Evolutionary conservation across 2,113 vertebrate genomes (phyloP), one percentile per base, ranked within the genome.

Genomic region (Puffinus mauretanicus): DNA sequence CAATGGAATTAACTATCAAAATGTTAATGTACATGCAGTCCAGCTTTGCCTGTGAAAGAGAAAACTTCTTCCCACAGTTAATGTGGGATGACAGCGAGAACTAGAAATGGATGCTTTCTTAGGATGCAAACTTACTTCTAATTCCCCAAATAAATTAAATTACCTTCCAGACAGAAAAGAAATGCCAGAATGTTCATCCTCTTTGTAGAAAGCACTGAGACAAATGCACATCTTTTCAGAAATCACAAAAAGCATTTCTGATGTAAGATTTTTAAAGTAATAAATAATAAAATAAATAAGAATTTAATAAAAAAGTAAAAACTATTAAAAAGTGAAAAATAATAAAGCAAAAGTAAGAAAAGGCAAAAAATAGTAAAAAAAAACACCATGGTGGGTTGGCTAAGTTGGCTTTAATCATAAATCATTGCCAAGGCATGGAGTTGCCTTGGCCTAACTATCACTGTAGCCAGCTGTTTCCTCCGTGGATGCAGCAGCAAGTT

Each of bases 1-100:
- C 40, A 96, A 80, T 46, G 52, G 65, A 95, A 95, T 91, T 97
- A 95, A 95, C 40, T 72, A 42, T 27, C 61, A 86, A 96, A 94
- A 88, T 92, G 86, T 77, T 91, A 91, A 86, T 65, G 75, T 67
- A 58, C 36, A 61, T 57, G 15, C 62, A 92, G 40, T 18, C 42
- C 62, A 93, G 32, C 7, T 78, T 89, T 81, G 27, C 12, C 72
- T 76, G 13, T 80, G 22, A 82, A 77, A 40, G 9, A 54, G 4
- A 87, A 73, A 15, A 10, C 2, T 8, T 21, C 65, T 38, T 82
- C 84, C 11, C 26, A 25, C 3, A 11, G 22, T 46, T 62, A 49
- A 38, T 30, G 44, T 67, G 6, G 11, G 10, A 16, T 55, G 14
- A 40, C n/a, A 86, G 4, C 16, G 18, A 55, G 25, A 80, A 40